A percentile compares a stretch with the other conserved stretches of the same genome.
Conservation (phyloP, 2,113 vertebrate species). For the Tauraco erythrolophus region DNA sequence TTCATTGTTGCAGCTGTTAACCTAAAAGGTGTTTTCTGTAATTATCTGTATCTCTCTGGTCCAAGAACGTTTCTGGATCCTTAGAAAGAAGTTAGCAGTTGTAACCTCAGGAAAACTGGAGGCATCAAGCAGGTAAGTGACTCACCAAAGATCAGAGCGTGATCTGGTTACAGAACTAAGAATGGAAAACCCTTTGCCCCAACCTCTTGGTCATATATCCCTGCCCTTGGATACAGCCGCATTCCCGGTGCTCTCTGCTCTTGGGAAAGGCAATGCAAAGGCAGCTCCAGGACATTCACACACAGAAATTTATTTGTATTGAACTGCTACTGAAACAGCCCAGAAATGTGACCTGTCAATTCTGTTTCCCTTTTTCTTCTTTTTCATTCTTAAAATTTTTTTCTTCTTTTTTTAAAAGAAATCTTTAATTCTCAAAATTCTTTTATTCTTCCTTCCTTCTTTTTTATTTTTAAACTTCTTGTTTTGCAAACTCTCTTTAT, state of each 20-base stretch:
- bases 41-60: background rate
- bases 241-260: background rate
- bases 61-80: background rate
- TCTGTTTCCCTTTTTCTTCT: background rate
- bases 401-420: background rate
- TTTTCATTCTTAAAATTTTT: background rate
- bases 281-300: background rate
- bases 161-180: background rate
- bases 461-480: background rate
- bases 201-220: background rate
- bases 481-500: background rate
- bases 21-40: background rate
- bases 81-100: background rate
- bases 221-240: fast-evolving
- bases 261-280: background rate
- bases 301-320: background rate
- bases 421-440: background rate
- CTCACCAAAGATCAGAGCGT: background rate
- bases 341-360: background rate
- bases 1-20: background rate
- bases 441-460: background rate
- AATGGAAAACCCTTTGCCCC: background rate
- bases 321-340: background rate
- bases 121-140: background rate
- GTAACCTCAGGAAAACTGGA: background rate